Evolutionary conservation across 2,888 invertebrate genomes (phyloP).

Genomic region (Apodemia mormo): DNA sequence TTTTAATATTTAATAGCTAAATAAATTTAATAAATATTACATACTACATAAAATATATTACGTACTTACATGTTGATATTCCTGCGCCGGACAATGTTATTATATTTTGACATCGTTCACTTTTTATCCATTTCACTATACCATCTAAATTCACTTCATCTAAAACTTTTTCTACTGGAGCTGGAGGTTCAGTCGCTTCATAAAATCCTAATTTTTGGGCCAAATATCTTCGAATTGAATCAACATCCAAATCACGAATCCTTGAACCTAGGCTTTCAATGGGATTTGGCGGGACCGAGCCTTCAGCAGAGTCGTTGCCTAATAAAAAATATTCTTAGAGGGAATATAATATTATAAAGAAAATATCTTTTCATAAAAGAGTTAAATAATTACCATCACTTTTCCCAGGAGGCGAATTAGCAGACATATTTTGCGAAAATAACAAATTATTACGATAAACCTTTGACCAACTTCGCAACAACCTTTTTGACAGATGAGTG

Average conservation of each 20-base stretch:
- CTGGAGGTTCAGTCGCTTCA: conserved; percentile 63
- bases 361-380: conserved; percentile 13
- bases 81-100: conserved; percentile 98
- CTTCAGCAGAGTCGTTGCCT: conserved; percentile 55
- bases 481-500: conserved; percentile 61
- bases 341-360: conserved; percentile 14
- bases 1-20: background rate
- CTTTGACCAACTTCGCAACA: conserved; percentile 64
- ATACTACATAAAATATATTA: background rate
- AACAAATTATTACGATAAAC: conserved; percentile 64
- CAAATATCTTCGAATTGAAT: conserved; percentile 84
- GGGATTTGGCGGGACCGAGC: conserved; percentile 65
- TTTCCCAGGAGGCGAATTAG: conserved; percentile 71
- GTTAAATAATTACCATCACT: conserved; percentile 59
- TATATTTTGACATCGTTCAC: conserved; percentile 89
- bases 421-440: conserved; percentile 62
- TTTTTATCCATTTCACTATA: conserved; percentile 89
- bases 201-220: conserved; percentile 84
- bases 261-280: conserved; percentile 60
- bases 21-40: background rate
- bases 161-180: conserved; percentile 75
- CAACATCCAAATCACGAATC: conserved; percentile 80
- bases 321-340: conserved; percentile 41
- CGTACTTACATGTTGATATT: conserved; percentile 94
- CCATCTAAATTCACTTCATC: conserved; percentile 88